Evolutionary conservation across 2,797 vertebrate species (phyloP), one percentile per base, ranked within the genome.

Genomic region (Channa striata): DNA sequence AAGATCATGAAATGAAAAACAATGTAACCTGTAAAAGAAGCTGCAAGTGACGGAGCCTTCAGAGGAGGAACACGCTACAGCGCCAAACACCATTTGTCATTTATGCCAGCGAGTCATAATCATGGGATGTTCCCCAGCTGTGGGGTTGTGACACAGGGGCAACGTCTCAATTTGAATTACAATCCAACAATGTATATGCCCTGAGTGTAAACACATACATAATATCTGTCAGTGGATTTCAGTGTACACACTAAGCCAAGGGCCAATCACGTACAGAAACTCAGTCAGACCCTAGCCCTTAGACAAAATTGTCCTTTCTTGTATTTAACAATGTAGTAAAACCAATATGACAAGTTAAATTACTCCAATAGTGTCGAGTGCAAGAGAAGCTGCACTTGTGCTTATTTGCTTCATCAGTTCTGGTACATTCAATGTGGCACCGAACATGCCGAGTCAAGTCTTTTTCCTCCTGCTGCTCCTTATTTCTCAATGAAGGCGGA

Each of bases 211-310:
- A 86, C 43, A 72, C 70, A 81, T 48, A 70, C 50, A 21, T 52
- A 77, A 87, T 89, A 91, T 87, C 78, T 89, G 81, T 91, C 88
- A 84, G 74, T 69, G 54, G 87, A 75, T 30, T n/a, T 69, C 61
- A 37, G 4, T 30, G 25, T 30, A 30, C 25, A 4, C 50, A 51
- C 58, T 62, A 21, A 52, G 81, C 79, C 66, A 39, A 63, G 57
- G 83, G 83, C 46, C 59, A 44, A 61, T 51, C 53, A 57, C 20
- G 13, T 19, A n/a, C 1, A 59, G 6, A 68, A 44, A 49, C 51
- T 54, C 13, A 42, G 14, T 14, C n/a, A n/a, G n/a, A n/a, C n/a
- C n/a, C n/a, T n/a, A n/a, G n/a, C n/a, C n/a, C n/a, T n/a, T 5
- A 50, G 21, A 56, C 7, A 25, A 47, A 14, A 19, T 0, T 17